Percentiles rank a stretch among this genome's conserved stretches.
These are phyloP conservation scores for Alosa sapidissima DNA, from an alignment of 2,797 vertebrate genomes.

Conservation along the genomic window DNA sequence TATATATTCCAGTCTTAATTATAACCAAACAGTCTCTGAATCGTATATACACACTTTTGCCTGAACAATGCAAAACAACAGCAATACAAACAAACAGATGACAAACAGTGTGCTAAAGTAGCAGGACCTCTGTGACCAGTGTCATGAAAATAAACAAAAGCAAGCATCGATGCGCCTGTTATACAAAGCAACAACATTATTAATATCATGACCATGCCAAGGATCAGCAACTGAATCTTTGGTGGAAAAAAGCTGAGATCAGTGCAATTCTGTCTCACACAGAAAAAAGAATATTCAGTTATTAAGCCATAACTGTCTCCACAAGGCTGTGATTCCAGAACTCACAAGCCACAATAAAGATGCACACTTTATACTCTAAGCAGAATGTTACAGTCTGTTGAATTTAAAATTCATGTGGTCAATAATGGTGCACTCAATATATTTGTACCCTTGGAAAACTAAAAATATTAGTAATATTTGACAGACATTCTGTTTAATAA, in stretches of 20 bases:
- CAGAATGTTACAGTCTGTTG: neutral
- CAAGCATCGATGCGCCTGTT: neutral
- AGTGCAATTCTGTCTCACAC: neutral
- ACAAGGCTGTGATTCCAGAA: neutral
- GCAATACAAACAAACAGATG: neutral
- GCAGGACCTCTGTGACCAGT: neutral
- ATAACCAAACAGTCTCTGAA: neutral
- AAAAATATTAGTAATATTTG: neutral
- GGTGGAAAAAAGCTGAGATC: neutral
- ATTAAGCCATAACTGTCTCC: neutral
- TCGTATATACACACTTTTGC: neutral
- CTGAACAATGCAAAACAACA: neutral
- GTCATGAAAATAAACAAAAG: neutral
- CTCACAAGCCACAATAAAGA: neutral
- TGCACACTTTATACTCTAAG: neutral
- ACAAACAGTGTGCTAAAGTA: neutral
- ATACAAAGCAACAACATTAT: constrained; percentile 2
- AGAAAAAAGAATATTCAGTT: neutral
- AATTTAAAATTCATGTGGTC: neutral
- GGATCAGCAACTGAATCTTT: constrained; percentile 6
- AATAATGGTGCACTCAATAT: neutral
- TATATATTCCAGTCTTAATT: no score
- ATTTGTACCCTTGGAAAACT: neutral
- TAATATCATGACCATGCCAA: neutral
- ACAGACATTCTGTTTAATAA: neutral